Base-by-base conservation (phyloP, 2,113 vertebrate species). In the Indri indri region DNA sequence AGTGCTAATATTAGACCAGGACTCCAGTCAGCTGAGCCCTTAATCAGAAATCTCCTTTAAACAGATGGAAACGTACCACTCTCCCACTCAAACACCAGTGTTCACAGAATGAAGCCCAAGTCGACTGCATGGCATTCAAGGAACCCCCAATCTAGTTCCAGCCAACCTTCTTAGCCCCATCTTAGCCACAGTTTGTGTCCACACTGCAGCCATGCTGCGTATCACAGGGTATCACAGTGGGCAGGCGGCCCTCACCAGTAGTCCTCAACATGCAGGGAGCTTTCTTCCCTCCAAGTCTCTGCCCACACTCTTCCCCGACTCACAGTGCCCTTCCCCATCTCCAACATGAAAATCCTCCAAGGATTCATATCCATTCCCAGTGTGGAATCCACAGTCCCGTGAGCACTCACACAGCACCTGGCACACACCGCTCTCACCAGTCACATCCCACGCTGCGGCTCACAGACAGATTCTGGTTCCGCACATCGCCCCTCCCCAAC, bases 371-470 rank as follows among this genome's bases (percentile, higher is more conserved):
- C 4, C 84, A 16, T 5, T 42, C 22, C n/a, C 22, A 32, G 47
- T 40, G n/a, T 17, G 7, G 89, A 88, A 22, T 25, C 50, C 70
- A 25, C 22, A 2, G 10, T 32, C 68, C 37, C 40, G 23, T 1
- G 32, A n/a, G 18, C 30, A 0, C 71, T 18, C n/a, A 40, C 10
- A 2, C 10, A 27, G 88, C 45, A 7, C 61, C 32, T 14, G 59
- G 71, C 4, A 7, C n/a, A 6, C 0, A 0, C 25, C 13, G 45
- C 9, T 16, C 40, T 32, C 11, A 0, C 7, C 32, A 6, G 52
- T 27, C 47, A 27, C 74, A 17, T 18, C 77, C 20, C 13, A 30
- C 40, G 6, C 27, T 6, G 65, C 0, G 2, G 52, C 42, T 34
- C 50, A 0, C 0, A 14, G 13, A 7, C 5, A 57, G 45, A 57